These are phyloP conservation scores for Temnothorax unifasciatus DNA, from an alignment of 2,888 invertebrate species.

Conservation along the genomic window DNA sequence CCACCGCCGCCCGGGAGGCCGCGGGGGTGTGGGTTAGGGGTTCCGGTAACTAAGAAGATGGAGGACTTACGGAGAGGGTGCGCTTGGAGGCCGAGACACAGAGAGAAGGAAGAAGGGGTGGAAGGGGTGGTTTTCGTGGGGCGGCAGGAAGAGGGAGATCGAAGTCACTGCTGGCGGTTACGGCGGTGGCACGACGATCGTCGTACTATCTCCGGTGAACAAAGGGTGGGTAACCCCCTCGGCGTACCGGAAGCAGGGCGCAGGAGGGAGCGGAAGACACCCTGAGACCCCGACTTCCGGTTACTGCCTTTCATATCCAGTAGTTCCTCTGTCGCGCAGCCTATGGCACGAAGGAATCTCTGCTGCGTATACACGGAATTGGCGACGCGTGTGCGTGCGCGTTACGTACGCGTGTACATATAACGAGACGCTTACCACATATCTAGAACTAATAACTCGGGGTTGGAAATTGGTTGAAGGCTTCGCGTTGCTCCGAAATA, in stretches of 20 bases:
- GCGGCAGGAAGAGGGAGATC: constrained; percentile 43
- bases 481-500: constrained; percentile 55
- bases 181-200: constrained; percentile 74
- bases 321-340: constrained; percentile 36
- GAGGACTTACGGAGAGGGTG: constrained; percentile 51
- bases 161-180: constrained; percentile 63
- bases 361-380: background rate
- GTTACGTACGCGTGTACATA: background rate
- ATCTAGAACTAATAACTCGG: constrained; percentile 76
- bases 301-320: constrained; percentile 63
- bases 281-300: constrained; percentile 75
- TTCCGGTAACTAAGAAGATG: constrained; percentile 73
- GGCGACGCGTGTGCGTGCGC: constrained; percentile 16
- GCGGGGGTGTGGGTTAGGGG: constrained; percentile 57
- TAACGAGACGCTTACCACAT: constrained; percentile 57
- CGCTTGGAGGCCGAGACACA: constrained; percentile 31
- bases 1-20: constrained; percentile 47
- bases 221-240: constrained; percentile 64
- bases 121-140: constrained; percentile 29
- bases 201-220: constrained; percentile 76
- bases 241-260: constrained; percentile 70
- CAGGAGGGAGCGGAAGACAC: constrained; percentile 67
- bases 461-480: constrained; percentile 76
- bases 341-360: constrained; percentile 46
- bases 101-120: constrained; percentile 38